Percentiles rank a stretch among this genome's conserved stretches.
Conservation (phyloP, 2,888 invertebrate genomes). For the Ctena decussata region DNA sequence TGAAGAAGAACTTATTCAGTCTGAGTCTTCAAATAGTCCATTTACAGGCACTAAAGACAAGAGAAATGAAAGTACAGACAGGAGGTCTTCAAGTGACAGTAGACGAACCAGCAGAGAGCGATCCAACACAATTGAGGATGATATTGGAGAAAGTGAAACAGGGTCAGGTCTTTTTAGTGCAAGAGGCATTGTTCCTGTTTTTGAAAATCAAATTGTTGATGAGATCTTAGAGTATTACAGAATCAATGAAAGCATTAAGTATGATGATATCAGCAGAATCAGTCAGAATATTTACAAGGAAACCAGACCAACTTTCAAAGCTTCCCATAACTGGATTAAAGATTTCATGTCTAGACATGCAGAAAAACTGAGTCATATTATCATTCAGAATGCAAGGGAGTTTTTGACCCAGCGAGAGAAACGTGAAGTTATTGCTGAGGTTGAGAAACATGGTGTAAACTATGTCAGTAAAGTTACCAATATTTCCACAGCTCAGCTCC, state of each 20-base stretch:
- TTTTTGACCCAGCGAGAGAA: slow-evolving; percentile 51
- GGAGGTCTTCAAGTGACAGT: slow-evolving; percentile 4
- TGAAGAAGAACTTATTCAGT: background rate
- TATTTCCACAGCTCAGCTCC: slow-evolving; percentile 26
- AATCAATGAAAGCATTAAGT: slow-evolving; percentile 56
- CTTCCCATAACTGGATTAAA: slow-evolving; percentile 61
- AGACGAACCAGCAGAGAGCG: slow-evolving; percentile 33
- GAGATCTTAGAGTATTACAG: slow-evolving; percentile 47
- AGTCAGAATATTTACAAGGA: slow-evolving; percentile 51
- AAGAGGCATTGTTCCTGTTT: slow-evolving; percentile 58
- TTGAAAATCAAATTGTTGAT: slow-evolving; percentile 53
- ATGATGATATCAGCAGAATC: slow-evolving; percentile 58
- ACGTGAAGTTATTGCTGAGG: slow-evolving; percentile 57
- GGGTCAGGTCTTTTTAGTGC: slow-evolving; percentile 22
- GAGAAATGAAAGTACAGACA: background rate
- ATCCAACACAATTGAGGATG: background rate
- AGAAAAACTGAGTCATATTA: slow-evolving; percentile 44
- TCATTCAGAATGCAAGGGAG: slow-evolving; percentile 55
- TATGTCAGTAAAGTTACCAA: slow-evolving; percentile 61
- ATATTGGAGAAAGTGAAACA: background rate
- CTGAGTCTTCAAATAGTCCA: background rate
- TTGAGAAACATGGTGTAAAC: slow-evolving; percentile 60
- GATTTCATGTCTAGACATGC: slow-evolving; percentile 57
- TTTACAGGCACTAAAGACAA: background rate
- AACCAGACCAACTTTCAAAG: slow-evolving; percentile 63